A percentile compares a stretch with the other conserved stretches of the same genome.
Conservation (phyloP, 2,888 invertebrate species). For the Drymonia ruficornis region DNA sequence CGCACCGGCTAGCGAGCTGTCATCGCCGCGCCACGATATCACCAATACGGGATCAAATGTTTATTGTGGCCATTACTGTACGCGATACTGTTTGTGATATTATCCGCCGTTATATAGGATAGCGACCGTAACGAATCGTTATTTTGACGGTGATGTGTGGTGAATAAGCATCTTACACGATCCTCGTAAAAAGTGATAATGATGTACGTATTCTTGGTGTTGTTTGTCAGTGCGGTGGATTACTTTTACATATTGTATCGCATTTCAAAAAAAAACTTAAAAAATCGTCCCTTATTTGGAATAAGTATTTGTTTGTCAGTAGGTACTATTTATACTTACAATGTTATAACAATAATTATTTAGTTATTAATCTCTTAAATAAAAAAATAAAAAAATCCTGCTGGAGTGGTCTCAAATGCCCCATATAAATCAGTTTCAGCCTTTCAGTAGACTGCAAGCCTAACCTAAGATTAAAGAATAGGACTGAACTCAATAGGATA, state of each 20-base stretch:
- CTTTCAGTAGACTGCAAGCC: too few species aligned
- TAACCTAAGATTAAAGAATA: too few species aligned
- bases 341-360: too few species aligned
- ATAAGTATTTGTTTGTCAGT: too few species aligned
- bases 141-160: slow-evolving; percentile 33
- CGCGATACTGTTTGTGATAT: slow-evolving; percentile 46
- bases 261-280: neutral
- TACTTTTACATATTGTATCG: neutral
- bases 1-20: slow-evolving; percentile 36
- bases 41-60: slow-evolving; percentile 50
- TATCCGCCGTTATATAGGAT: slow-evolving; percentile 36
- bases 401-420: too few species aligned
- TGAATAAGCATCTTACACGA: neutral
- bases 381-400: too few species aligned
- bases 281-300: neutral
- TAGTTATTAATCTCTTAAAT: too few species aligned
- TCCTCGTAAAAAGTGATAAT: neutral
- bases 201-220: slow-evolving; percentile 3
- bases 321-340: too few species aligned
- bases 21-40: slow-evolving; percentile 44
- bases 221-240: slow-evolving; percentile 10
- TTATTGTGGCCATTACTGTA: slow-evolving; percentile 48
- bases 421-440: too few species aligned
- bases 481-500: too few species aligned
- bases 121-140: slow-evolving; percentile 27